phyloP scores from a whole-genome alignment of 2,797 vertebrate species.

The Onychomys arenicola region DNA sequence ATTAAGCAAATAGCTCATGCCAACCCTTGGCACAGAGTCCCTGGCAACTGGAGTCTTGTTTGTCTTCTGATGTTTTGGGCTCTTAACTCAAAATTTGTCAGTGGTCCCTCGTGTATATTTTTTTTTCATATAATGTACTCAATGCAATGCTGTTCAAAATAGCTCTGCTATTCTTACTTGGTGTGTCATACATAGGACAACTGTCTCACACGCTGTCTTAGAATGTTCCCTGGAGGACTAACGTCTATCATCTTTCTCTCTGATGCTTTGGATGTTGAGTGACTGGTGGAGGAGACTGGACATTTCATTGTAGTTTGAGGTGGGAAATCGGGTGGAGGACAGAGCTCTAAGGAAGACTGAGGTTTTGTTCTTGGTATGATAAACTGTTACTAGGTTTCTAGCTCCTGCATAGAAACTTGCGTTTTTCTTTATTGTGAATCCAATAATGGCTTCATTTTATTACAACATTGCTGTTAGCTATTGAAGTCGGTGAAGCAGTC shows the following conservation, averaged over 20 bases:
- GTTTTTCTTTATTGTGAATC: conserved; percentile 57
- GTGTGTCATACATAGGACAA: background rate
- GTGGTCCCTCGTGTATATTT: background rate
- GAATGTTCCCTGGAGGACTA: conserved; percentile 20
- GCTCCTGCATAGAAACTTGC: background rate
- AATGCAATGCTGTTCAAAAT: background rate
- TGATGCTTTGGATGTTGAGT: conserved; percentile 38
- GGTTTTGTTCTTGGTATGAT: background rate
- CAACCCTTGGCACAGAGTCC: background rate
- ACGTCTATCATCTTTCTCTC: conserved; percentile 16
- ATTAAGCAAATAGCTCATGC: background rate
- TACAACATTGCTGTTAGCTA: conserved; percentile 71
- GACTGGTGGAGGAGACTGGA: conserved; percentile 15
- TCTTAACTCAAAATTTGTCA: conserved; percentile 40
- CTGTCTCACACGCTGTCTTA: conserved; percentile 37
- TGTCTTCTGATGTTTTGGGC: conserved; percentile 1
- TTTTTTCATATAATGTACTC: background rate
- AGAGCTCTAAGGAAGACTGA: conserved; percentile 29
- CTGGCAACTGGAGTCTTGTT: background rate
- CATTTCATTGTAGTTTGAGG: background rate
- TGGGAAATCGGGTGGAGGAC: background rate
- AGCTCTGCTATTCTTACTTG: background rate
- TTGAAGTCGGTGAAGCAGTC: conserved; percentile 73
- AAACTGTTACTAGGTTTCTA: conserved; percentile 58
- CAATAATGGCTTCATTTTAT: conserved; percentile 72